Evolutionary conservation across 53 echinoderm and acorn worm genomes (phyloP).

Genomic region (Paelopatides confundens): DNA sequence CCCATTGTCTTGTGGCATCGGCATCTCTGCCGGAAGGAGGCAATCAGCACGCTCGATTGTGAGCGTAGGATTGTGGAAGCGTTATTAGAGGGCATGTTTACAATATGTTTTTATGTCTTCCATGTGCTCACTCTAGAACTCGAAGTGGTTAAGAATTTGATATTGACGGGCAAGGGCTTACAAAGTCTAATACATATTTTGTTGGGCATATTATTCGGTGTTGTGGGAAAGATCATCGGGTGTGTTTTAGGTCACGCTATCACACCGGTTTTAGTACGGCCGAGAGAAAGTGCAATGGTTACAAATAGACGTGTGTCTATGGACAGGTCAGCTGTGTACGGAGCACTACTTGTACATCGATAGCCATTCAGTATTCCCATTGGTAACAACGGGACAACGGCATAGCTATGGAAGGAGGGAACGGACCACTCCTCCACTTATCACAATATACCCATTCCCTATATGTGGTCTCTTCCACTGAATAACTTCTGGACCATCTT

Average conservation of each 20-base stretch:
- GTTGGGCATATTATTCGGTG: not conserved
- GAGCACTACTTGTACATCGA: not conserved
- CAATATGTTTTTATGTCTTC: not conserved
- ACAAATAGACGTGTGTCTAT: too few species aligned
- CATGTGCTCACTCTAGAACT: not conserved
- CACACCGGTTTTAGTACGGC: too few species aligned
- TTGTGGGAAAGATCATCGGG: not conserved
- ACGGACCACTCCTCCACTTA: too few species aligned
- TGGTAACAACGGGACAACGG: too few species aligned
- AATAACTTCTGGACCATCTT: too few species aligned
- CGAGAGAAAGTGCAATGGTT: too few species aligned
- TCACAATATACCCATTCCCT: too few species aligned
- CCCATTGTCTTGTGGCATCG: not conserved
- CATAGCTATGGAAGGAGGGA: too few species aligned
- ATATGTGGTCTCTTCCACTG: too few species aligned
- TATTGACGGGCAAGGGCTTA: too few species aligned
- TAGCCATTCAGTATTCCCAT: too few species aligned
- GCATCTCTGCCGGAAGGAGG: not conserved
- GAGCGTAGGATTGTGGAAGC: conserved; percentile 13
- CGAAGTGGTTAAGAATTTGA: not conserved
- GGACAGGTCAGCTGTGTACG: not conserved
- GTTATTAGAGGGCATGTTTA: not conserved
- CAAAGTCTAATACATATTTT: too few species aligned
- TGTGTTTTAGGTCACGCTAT: not conserved
- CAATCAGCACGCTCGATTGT: not conserved